Conservation (phyloP, 1,140 invertebrate species). For the Plectrocnemia conspersa region DNA sequence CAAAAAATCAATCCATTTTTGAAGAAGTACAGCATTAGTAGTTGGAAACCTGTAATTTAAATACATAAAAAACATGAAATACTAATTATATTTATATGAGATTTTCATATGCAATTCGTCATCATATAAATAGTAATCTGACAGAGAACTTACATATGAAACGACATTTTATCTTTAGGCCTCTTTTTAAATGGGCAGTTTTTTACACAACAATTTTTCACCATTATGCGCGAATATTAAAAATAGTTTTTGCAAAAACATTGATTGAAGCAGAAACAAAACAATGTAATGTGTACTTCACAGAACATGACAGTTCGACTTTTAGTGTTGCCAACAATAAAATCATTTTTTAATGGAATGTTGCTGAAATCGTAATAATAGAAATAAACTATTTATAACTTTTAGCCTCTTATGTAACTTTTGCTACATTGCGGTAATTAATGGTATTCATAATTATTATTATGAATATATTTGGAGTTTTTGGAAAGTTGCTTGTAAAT, state of each 20-base stretch:
- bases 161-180: slow-evolving; percentile 14
- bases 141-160: slow-evolving; percentile 19
- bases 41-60: slow-evolving; percentile 18
- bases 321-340: too few species aligned
- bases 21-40: slow-evolving; percentile 3
- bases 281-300: too few species aligned
- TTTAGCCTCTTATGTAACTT: too few species aligned
- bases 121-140: background rate
- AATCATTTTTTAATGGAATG: too few species aligned
- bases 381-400: too few species aligned
- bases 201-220: slow-evolving; percentile 20
- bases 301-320: too few species aligned
- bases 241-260: background rate
- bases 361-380: too few species aligned
- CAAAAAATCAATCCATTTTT: slow-evolving; percentile 20
- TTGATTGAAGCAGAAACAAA: too few species aligned
- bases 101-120: background rate
- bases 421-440: too few species aligned
- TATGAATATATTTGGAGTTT: too few species aligned
- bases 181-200: slow-evolving; percentile 9
- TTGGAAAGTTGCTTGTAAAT: too few species aligned
- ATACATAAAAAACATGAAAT: background rate
- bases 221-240: slow-evolving; percentile 5
- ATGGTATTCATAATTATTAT: too few species aligned
- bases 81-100: background rate